phyloP scores from a whole-genome alignment of 1,140 invertebrate genomes.

The Drosophila asahinai region DNA sequence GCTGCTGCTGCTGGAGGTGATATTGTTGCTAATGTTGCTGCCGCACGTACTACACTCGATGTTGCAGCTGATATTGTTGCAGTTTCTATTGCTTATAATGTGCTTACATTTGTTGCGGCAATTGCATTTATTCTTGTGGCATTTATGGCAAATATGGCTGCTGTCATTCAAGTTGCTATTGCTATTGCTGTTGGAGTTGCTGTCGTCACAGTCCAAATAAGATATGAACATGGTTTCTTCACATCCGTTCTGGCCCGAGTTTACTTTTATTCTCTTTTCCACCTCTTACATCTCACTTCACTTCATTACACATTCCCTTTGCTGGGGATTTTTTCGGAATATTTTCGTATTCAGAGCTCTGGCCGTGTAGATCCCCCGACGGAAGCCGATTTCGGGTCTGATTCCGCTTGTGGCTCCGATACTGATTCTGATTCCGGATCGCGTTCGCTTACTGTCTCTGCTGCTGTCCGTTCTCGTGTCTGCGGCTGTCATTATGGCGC shows the following conservation, averaged over 20 bases:
- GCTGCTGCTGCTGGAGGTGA: conserved; percentile 16
- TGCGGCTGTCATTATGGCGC: conserved; percentile 61
- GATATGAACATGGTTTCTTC: conserved; percentile 77
- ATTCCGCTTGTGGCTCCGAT: conserved; percentile 2
- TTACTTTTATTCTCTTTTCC: conserved; percentile 4
- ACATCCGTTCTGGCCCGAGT: neutral
- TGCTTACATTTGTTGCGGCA: conserved; percentile 2
- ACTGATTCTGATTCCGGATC: conserved; percentile 21
- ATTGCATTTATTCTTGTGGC: neutral
- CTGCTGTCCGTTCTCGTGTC: conserved; percentile 31
- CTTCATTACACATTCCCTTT: conserved; percentile 58
- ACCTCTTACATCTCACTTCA: conserved; percentile 56
- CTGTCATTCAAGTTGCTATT: conserved; percentile 6
- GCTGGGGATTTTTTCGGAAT: conserved; percentile 17
- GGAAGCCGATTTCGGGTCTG: conserved; percentile 8
- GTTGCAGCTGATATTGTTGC: conserved; percentile 21
- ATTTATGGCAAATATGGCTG: conserved; percentile 15
- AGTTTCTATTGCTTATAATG: conserved; percentile 2
- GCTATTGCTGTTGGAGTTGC: conserved; percentile 21
- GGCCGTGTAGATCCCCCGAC: conserved; percentile 6
- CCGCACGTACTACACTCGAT: conserved; percentile 42
- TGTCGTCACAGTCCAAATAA: conserved; percentile 74
- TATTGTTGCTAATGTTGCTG: conserved; percentile 35
- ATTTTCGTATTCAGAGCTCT: conserved; percentile 7
- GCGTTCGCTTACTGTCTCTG: conserved; percentile 10